phyloP scores from a whole-genome alignment of 2,113 vertebrate species.

The Pithys albifrons region DNA sequence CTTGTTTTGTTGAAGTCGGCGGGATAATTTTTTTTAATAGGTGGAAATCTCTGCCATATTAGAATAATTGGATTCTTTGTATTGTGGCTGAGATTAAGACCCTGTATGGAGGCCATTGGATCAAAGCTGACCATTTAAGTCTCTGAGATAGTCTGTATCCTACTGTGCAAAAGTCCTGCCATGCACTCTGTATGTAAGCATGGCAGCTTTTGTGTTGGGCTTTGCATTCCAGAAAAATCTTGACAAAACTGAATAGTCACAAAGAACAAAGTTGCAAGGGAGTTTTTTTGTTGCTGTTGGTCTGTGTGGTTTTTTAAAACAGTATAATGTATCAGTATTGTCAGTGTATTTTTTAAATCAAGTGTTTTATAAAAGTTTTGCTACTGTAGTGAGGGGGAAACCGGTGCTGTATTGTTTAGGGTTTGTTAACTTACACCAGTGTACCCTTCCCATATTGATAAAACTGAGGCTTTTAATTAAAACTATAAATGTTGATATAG shows the following conservation, averaged over 20 bases:
- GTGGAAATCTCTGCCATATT: neutral
- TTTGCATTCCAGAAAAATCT: constrained; percentile 22
- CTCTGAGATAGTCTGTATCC: neutral
- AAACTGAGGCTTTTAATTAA: neutral
- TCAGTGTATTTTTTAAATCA: neutral
- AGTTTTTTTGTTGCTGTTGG: neutral
- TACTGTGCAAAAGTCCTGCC: neutral
- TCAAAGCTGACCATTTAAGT: constrained; percentile 16
- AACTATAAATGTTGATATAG: neutral
- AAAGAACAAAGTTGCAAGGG: neutral
- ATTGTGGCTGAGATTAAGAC: neutral
- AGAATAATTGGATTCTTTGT: constrained; percentile 28
- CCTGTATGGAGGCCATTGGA: neutral
- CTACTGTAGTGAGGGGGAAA: accelerated
- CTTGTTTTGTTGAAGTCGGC: neutral
- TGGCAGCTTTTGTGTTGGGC: constrained; percentile 19
- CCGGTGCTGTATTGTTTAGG: neutral
- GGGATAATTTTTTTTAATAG: neutral
- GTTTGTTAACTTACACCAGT: neutral
- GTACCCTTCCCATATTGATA: neutral
- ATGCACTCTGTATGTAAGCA: neutral
- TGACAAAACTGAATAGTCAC: neutral
- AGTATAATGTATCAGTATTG: neutral
- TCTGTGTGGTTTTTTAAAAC: no score
- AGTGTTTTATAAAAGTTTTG: neutral